Conservation (phyloP, 53 echinoderm and acorn worm genomes). For the Temnopleurus reevesii region DNA sequence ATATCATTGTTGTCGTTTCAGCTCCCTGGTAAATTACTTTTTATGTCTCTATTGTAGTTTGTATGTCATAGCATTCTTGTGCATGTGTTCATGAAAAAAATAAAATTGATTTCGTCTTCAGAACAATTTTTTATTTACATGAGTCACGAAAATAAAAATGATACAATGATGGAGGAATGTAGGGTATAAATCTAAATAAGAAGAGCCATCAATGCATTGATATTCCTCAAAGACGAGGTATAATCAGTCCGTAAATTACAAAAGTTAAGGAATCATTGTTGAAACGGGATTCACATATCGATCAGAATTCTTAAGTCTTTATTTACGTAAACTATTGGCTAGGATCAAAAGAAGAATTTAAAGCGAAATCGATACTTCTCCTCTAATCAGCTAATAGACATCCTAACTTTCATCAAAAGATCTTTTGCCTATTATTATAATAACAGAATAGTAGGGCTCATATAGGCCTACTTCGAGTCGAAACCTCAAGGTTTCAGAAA, state of each 20-base stretch:
- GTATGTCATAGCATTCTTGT: constrained; percentile 13
- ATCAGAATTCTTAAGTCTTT: constrained; percentile 17
- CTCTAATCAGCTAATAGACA: neutral
- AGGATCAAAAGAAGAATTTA: neutral
- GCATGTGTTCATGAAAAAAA: neutral
- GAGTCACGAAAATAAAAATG: neutral
- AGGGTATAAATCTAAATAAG: neutral
- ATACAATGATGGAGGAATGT: constrained; percentile 29
- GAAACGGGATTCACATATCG: constrained; percentile 13
- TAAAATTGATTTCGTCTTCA: neutral
- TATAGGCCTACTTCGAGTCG: too few species aligned
- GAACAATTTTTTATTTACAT: neutral
- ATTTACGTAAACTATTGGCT: constrained; percentile 19
- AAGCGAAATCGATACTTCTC: neutral
- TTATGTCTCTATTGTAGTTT: constrained; percentile 35
- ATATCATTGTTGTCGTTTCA: neutral
- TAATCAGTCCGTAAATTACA: constrained; percentile 26
- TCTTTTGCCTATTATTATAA: neutral
- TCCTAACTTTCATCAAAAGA: neutral
- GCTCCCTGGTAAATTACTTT: constrained; percentile 1
- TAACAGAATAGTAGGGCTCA: too few species aligned
- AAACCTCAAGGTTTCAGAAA: too few species aligned
- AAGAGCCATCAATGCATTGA: neutral
- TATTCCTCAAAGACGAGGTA: neutral
- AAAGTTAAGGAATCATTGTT: neutral